Evolutionary conservation across 2,797 vertebrate genomes (phyloP).

Genomic region (Tinamus major): DNA sequence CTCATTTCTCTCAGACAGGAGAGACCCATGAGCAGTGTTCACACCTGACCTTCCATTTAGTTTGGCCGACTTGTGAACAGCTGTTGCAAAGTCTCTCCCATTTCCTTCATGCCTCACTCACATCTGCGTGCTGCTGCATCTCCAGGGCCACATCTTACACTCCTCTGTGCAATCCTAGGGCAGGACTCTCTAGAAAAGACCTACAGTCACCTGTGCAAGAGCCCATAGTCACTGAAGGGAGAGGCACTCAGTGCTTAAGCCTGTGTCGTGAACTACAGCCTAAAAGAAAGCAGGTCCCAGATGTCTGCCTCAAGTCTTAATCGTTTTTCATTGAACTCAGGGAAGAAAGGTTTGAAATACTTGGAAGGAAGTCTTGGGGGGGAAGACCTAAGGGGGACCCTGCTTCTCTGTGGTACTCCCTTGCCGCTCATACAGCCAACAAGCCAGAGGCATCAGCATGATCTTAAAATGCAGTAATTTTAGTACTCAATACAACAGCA

Average conservation of each 20-base stretch:
- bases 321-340: neutral
- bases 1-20: neutral
- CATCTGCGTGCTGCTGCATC: fast-evolving
- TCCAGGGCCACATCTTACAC: neutral
- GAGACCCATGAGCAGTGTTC: neutral
- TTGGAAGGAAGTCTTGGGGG: neutral
- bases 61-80: neutral
- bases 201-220: neutral
- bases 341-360: neutral
- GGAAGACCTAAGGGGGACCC: neutral
- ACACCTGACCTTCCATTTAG: neutral
- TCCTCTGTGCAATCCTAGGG: neutral
- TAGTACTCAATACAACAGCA: neutral
- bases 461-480: conserved; percentile 26
- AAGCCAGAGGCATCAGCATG: conserved; percentile 10
- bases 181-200: neutral
- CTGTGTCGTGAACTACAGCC: neutral
- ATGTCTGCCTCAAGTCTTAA: neutral
- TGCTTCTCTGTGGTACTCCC: neutral
- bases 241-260: fast-evolving
- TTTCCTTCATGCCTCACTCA: neutral
- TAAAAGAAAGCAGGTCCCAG: neutral
- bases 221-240: neutral
- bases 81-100: neutral
- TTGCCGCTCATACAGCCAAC: neutral